Evolutionary conservation across 2,888 invertebrate genomes (phyloP).

Genomic region (Macrophya alboannulata): DNA sequence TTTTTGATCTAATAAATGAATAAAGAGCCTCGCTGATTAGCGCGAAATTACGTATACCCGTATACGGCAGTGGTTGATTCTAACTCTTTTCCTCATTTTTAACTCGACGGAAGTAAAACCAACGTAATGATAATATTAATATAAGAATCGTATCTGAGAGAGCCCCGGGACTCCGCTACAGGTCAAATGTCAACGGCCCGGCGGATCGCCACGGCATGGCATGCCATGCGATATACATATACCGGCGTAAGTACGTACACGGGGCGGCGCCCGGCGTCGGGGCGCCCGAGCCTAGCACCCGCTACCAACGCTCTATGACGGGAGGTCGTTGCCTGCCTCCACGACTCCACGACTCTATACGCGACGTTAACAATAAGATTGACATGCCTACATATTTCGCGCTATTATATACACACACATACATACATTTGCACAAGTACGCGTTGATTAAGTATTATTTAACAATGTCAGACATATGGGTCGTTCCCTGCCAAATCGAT

Average conservation of each 20-base stretch:
- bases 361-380: neutral
- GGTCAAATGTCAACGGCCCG: constrained; percentile 50
- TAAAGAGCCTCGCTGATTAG: neutral
- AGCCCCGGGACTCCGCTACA: constrained; percentile 14
- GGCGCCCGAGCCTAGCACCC: constrained; percentile 16
- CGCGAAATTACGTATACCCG: neutral
- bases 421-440: too few relatives aligned
- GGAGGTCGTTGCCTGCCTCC: constrained; percentile 14
- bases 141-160: constrained; percentile 5
- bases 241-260: neutral
- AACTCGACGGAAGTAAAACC: neutral
- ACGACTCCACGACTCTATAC: neutral
- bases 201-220: constrained; percentile 10
- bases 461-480: neutral
- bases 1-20: too few relatives aligned
- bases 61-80: too few relatives aligned
- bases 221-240: neutral
- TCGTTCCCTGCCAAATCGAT: neutral
- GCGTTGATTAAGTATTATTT: too few relatives aligned
- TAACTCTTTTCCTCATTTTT: neutral
- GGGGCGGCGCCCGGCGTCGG: constrained; percentile 28
- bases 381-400: neutral
- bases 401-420: neutral
- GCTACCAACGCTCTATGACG: neutral
- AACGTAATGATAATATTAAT: neutral